These are phyloP conservation scores for Oryzias melastigma DNA, from an alignment of 2,113 vertebrate species.

Conservation along the genomic window DNA sequence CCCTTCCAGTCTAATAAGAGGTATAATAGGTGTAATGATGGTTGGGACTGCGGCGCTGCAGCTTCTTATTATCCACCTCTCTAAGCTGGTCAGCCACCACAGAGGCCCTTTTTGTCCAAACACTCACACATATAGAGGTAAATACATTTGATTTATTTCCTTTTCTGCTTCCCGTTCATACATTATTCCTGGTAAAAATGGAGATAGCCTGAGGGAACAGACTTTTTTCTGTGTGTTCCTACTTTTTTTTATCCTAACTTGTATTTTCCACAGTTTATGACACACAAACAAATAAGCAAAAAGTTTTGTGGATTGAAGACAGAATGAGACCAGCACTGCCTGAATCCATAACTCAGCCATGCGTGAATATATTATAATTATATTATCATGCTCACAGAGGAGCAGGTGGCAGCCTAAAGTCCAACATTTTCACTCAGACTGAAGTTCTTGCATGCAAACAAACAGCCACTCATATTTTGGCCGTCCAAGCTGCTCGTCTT, in stretches of 20 bases:
- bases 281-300: constrained; percentile 33
- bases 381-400: constrained; percentile 16
- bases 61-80: constrained; percentile 56
- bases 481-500: constrained; percentile 34
- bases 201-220: constrained; percentile 16
- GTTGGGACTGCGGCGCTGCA: constrained; percentile 42
- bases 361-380: constrained; percentile 40
- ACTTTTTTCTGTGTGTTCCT: neutral
- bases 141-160: constrained; percentile 22
- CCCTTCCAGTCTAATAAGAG: constrained; percentile 36
- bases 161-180: constrained; percentile 20
- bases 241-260: constrained; percentile 21
- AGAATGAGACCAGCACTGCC: constrained; percentile 39
- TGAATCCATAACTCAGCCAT: constrained; percentile 46
- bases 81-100: constrained; percentile 37
- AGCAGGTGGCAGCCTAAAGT: constrained; percentile 11
- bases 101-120: constrained; percentile 32
- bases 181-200: constrained; percentile 33
- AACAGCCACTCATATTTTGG: constrained; percentile 15
- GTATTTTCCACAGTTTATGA: constrained; percentile 34
- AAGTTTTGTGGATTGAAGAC: constrained; percentile 37
- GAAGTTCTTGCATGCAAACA: constrained; percentile 8
- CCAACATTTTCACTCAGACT: constrained; percentile 17
- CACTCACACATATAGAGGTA: constrained; percentile 16
- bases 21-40: constrained; percentile 56